These are phyloP conservation scores for Schizaphis graminum DNA, from an alignment of 2,888 invertebrate genomes.

Conservation along the genomic window DNA sequence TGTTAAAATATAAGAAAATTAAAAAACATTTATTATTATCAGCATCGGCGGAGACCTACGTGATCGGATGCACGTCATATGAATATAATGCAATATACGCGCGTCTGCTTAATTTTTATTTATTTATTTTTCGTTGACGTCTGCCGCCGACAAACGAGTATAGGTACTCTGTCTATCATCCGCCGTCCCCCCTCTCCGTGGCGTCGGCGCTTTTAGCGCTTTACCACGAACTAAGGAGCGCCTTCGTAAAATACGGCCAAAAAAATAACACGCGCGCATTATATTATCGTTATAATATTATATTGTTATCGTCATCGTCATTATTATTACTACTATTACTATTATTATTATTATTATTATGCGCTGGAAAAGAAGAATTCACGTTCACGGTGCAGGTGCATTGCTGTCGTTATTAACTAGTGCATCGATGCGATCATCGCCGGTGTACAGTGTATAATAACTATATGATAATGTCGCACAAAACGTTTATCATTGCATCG, in stretches of 20 bases:
- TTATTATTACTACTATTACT: neutral
- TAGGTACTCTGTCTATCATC: neutral
- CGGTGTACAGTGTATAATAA: neutral
- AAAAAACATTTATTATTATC: neutral
- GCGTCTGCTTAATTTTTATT: neutral
- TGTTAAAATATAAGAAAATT: neutral
- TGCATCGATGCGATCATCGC: neutral
- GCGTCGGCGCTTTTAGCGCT: neutral
- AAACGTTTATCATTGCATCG: neutral
- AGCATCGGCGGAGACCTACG: neutral
- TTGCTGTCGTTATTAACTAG: neutral
- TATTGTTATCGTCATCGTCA: neutral
- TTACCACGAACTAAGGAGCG: neutral
- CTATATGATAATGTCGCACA: neutral
- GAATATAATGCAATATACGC: neutral
- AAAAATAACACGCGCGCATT: neutral
- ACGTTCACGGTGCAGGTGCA: neutral
- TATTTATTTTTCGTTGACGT: neutral
- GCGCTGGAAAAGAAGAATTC: neutral
- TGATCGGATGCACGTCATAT: slow-evolving; percentile 14
- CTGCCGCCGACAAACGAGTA: neutral
- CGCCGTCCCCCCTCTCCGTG: neutral
- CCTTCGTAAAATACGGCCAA: neutral
- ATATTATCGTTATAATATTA: neutral
- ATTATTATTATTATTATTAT: neutral